A percentile compares a stretch with the other conserved stretches of the same genome.
Conservation (phyloP, 1,140 invertebrate species). For the Gonatopus flavifemur region DNA sequence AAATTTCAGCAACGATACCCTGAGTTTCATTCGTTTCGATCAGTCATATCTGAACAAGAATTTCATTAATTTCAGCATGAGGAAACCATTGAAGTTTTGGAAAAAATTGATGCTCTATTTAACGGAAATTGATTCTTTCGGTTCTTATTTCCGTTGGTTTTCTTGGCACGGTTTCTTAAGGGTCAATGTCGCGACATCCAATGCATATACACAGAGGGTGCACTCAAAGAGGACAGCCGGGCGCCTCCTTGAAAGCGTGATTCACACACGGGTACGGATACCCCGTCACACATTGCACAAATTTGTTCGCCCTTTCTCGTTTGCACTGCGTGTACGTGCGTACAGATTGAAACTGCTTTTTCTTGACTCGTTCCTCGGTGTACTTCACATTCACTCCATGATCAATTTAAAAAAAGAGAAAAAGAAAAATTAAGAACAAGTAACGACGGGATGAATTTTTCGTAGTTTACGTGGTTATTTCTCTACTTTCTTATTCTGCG, state of each 20-base stretch:
- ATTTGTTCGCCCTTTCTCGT: slow-evolving; percentile 10
- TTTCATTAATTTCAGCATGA: slow-evolving; percentile 1
- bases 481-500: neutral
- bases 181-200: slow-evolving; percentile 31
- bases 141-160: slow-evolving; percentile 1
- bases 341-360: neutral
- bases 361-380: slow-evolving; percentile 1
- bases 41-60: neutral
- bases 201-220: slow-evolving; percentile 1
- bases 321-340: neutral
- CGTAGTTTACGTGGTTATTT: too few species aligned
- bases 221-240: slow-evolving; percentile 26
- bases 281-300: slow-evolving; percentile 28
- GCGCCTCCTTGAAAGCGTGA: slow-evolving; percentile 32
- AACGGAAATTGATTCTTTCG: slow-evolving; percentile 8
- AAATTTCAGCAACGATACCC: slow-evolving; percentile 1
- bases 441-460: too few species aligned
- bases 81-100: neutral
- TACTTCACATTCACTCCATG: neutral
- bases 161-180: slow-evolving; percentile 11
- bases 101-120: neutral
- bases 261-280: slow-evolving; percentile 38
- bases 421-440: too few species aligned
- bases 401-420: too few species aligned
- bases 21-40: neutral